Evolutionary conservation across 2,797 vertebrate genomes (phyloP).

Genomic region (Hylomyscus alleni): DNA sequence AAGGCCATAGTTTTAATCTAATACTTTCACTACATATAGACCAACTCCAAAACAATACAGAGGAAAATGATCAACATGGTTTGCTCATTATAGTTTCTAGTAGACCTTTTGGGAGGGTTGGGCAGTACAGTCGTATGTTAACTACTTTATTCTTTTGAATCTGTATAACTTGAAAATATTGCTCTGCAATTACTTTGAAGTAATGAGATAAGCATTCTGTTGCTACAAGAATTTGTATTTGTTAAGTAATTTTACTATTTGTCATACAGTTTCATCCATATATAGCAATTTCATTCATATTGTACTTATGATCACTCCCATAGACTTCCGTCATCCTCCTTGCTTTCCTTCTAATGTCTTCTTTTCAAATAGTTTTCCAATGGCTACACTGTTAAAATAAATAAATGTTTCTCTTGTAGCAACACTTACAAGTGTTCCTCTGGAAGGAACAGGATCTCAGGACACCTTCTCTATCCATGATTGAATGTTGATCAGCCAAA

Average conservation of each 20-base stretch:
- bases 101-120: not conserved
- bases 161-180: not conserved
- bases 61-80: not conserved
- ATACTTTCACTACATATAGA: not conserved
- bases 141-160: not conserved
- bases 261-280: not conserved
- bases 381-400: not conserved
- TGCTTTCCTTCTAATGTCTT: not conserved
- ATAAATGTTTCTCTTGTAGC: not conserved
- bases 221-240: not conserved
- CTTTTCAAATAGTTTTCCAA: not conserved
- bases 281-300: not conserved
- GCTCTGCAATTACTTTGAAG: not conserved
- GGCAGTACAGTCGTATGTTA: not conserved
- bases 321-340: not conserved
- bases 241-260: not conserved
- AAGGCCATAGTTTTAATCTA: not conserved
- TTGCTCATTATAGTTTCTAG: constrained; percentile 1
- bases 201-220: not conserved
- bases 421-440: not conserved
- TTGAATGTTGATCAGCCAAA: not conserved
- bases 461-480: not conserved
- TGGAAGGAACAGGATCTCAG: not conserved
- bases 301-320: not conserved
- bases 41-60: not conserved